Conservation (phyloP, 2,797 vertebrate genomes). For the Thunnus albacares region DNA sequence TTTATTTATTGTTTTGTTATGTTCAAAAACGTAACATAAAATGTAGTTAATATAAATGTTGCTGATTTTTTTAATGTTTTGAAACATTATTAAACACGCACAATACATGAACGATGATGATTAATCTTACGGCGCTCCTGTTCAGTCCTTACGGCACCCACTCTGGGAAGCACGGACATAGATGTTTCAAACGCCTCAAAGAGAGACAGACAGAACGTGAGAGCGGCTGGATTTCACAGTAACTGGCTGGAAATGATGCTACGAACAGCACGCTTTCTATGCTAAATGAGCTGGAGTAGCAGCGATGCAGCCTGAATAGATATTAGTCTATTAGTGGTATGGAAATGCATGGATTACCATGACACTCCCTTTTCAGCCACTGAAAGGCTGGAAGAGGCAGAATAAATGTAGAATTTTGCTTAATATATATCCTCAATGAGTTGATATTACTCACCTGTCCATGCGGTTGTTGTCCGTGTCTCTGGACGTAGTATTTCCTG, state of each 20-base stretch:
- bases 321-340: slow-evolving; percentile 38
- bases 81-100: no score
- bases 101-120: no score
- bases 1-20: no score
- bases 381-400: neutral
- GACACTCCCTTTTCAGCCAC: neutral
- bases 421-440: neutral
- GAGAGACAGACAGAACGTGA: neutral
- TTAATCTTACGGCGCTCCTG: no score
- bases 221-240: slow-evolving; percentile 39
- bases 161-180: no score
- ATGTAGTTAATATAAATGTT: no score
- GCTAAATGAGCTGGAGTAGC: slow-evolving; percentile 48
- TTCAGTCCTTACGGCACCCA: no score
- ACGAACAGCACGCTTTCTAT: slow-evolving; percentile 28
- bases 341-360: slow-evolving; percentile 16
- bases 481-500: neutral
- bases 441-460: neutral
- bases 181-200: slow-evolving; percentile 8
- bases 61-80: no score
- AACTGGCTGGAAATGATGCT: slow-evolving; percentile 42
- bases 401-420: neutral
- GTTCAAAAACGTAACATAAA: no score
- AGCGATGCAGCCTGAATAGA: slow-evolving; percentile 53
- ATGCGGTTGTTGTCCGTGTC: neutral